Percentiles rank a stretch among this genome's conserved stretches.
phyloP scores from a whole-genome alignment of 2,797 vertebrate species.

The Esox lucius region DNA sequence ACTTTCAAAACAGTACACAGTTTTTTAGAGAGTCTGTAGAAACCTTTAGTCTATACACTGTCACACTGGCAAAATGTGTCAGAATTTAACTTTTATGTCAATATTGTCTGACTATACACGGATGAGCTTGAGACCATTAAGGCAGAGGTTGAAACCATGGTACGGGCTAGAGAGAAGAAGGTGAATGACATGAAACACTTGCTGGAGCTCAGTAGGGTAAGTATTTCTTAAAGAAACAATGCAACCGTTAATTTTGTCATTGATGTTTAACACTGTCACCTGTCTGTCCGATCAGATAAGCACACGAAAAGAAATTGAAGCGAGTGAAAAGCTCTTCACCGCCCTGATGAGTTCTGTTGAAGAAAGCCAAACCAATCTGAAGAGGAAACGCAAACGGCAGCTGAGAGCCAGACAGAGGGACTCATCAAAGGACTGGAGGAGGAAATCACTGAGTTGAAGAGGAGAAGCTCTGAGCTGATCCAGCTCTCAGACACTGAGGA shows the following conservation, averaged over 20 bases:
- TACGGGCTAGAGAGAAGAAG: conserved; percentile 16
- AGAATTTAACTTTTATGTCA: neutral
- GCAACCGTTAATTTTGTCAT: neutral
- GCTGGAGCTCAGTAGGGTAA: neutral
- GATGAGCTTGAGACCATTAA: conserved; percentile 35
- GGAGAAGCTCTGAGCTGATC: conserved; percentile 42
- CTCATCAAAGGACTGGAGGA: conserved; percentile 35
- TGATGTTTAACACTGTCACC: neutral
- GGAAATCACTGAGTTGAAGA: conserved; percentile 42
- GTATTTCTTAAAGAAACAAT: neutral
- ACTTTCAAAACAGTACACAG: too few relatives aligned
- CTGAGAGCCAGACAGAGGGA: neutral
- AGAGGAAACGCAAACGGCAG: conserved; percentile 36
- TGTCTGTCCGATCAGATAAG: neutral
- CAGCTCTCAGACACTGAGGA: conserved; percentile 51
- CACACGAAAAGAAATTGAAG: neutral
- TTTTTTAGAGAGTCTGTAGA: too few relatives aligned
- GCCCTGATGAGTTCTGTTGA: conserved; percentile 20
- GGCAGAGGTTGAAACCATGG: conserved; percentile 39
- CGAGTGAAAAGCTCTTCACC: neutral
- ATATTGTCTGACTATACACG: conserved; percentile 25
- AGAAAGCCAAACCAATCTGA: conserved; percentile 10
- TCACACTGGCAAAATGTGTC: too few relatives aligned
- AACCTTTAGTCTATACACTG: too few relatives aligned
- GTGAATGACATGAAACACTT: neutral